These are phyloP conservation scores for Willowsia nigromaculata DNA, from an alignment of 2,888 invertebrate species.

Conservation along the genomic window DNA sequence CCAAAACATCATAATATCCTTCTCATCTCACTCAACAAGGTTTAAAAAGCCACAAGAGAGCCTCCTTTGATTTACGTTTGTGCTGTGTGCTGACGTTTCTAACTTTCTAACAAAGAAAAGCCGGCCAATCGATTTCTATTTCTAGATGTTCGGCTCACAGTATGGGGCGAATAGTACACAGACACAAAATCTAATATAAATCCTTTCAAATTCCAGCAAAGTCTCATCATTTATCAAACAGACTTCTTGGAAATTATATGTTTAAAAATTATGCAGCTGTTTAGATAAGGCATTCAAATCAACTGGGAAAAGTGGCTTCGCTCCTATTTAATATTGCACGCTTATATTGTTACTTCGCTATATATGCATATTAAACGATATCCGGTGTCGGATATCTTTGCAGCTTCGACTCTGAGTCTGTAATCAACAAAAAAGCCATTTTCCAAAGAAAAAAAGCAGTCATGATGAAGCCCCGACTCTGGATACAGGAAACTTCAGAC, in stretches of 20 bases:
- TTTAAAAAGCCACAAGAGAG: conserved; percentile 18
- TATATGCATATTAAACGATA: too few relatives aligned
- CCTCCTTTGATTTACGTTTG: conserved; percentile 16
- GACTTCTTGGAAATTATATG: not conserved
- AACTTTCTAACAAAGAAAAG: conserved; percentile 11
- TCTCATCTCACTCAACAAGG: not conserved
- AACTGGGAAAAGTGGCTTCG: not conserved
- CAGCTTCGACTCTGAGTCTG: not conserved
- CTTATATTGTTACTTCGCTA: not conserved
- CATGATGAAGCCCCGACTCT: conserved; percentile 59
- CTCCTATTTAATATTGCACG: not conserved
- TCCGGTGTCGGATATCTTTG: too few relatives aligned
- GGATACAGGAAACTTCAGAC: conserved; percentile 67
- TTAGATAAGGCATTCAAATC: not conserved
- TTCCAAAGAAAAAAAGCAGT: not conserved
- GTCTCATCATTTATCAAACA: not conserved
- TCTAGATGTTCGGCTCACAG: not conserved
- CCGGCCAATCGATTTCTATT: not conserved
- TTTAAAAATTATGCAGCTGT: not conserved
- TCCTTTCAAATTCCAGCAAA: not conserved
- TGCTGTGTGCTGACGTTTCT: conserved; percentile 1
- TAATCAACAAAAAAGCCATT: not conserved
- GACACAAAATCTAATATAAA: not conserved
- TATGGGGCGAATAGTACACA: not conserved
- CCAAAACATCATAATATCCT: not conserved